Evolutionary conservation across 2,888 invertebrate genomes (phyloP).

Genomic region (Amphiduros pacificus): DNA sequence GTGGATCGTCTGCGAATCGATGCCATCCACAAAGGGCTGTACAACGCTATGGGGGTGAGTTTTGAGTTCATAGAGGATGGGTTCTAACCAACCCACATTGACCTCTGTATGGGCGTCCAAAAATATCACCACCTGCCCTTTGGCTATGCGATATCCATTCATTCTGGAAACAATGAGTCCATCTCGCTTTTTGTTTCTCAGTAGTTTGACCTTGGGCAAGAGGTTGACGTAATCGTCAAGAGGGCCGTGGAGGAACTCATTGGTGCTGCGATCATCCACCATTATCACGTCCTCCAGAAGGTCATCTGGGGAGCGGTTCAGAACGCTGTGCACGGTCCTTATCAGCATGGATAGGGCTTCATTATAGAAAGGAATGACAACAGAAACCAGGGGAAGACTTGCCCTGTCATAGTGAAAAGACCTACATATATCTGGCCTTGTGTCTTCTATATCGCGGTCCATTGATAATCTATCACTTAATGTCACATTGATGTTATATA

Average conservation of each 20-base stretch:
- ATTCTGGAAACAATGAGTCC: conserved; percentile 32
- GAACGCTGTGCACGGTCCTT: conserved; percentile 24
- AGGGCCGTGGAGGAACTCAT: conserved; percentile 22
- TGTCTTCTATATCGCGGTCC: conserved; percentile 30
- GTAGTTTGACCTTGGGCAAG: conserved; percentile 29
- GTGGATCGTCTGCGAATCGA: conserved; percentile 28
- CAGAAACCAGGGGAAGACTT: conserved; percentile 9
- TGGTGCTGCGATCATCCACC: conserved; percentile 30
- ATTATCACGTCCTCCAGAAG: conserved; percentile 22
- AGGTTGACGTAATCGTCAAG: conserved; percentile 28
- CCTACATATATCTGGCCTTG: conserved; percentile 26
- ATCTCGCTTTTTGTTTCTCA: conserved; percentile 26
- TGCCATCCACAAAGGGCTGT: conserved; percentile 36
- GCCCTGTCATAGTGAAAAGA: conserved; percentile 3
- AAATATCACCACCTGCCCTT: conserved; percentile 28
- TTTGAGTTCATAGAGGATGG: conserved; percentile 27
- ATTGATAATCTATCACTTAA: conserved; percentile 31
- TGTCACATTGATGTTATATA: conserved; percentile 33
- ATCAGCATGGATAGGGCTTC: conserved; percentile 33
- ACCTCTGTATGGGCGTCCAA: conserved; percentile 33
- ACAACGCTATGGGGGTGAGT: conserved; percentile 29
- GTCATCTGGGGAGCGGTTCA: conserved; percentile 22
- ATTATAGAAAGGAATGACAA: conserved; percentile 32
- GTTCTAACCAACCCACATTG: conserved; percentile 34
- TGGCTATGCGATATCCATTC: conserved; percentile 25